Conservation (phyloP, 1,140 invertebrate species). For the Drosophila biarmipes region DNA sequence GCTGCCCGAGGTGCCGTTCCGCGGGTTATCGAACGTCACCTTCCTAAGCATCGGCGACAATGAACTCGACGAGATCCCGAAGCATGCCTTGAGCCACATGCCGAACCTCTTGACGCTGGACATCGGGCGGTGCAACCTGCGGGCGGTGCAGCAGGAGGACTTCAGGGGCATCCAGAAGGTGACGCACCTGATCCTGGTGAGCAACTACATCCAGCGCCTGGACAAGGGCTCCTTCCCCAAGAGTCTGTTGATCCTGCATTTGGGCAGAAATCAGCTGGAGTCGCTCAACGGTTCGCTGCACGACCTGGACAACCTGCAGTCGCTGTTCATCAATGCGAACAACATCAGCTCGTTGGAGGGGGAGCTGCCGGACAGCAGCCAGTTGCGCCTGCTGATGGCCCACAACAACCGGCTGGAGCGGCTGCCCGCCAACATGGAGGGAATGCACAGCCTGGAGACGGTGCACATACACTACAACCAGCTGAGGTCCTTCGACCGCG, state of each 20-base stretch:
- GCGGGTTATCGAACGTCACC: constrained; percentile 88
- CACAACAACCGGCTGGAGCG: constrained; percentile 89
- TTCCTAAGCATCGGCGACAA: constrained; percentile 91
- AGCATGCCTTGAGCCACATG: constrained; percentile 89
- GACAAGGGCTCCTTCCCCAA: constrained; percentile 88
- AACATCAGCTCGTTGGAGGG: constrained; percentile 89
- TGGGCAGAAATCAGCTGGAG: constrained; percentile 89
- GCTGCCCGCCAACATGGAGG: constrained; percentile 89
- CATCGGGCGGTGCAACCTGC: constrained; percentile 89
- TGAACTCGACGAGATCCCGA: constrained; percentile 88
- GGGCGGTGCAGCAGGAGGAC: constrained; percentile 86
- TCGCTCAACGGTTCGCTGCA: constrained; percentile 90
- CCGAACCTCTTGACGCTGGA: constrained; percentile 90
- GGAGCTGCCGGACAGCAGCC: constrained; percentile 89
- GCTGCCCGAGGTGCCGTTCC: constrained; percentile 89
- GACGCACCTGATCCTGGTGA: constrained; percentile 88
- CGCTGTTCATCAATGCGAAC: constrained; percentile 91
- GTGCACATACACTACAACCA: constrained; percentile 90
- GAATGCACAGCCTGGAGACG: constrained; percentile 88
- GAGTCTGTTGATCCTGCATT: constrained; percentile 88
- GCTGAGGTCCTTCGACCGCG: constrained; percentile 88
- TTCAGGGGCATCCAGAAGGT: constrained; percentile 89
- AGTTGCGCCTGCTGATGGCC: constrained; percentile 89
- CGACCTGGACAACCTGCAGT: constrained; percentile 89
- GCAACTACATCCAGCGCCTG: constrained; percentile 89